Percentiles rank a stretch among this genome's conserved stretches.
Evolutionary conservation across 2,888 invertebrate genomes (phyloP).

Genomic region (Colletes collaris): DNA sequence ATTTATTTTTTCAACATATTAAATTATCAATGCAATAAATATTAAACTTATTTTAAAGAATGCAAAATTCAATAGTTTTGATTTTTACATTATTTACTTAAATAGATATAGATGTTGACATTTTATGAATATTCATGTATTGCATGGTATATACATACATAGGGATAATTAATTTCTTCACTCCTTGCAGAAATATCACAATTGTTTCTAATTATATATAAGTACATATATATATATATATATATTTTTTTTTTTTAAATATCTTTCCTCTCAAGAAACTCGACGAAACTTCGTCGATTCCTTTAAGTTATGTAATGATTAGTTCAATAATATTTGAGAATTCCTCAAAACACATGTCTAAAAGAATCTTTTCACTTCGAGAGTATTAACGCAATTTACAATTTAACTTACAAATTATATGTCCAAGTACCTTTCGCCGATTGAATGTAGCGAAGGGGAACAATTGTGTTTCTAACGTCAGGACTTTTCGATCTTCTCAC

Average conservation of each 20-base stretch:
- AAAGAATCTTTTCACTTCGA: slow-evolving; percentile 30
- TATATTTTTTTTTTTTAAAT: slow-evolving; percentile 1
- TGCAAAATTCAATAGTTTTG: slow-evolving; percentile 40
- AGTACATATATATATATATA: background rate
- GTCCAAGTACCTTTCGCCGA: slow-evolving; percentile 79
- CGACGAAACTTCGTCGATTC: slow-evolving; percentile 22
- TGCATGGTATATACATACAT: slow-evolving; percentile 21
- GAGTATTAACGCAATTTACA: slow-evolving; percentile 32
- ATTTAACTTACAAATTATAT: slow-evolving; percentile 73
- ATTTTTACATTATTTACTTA: slow-evolving; percentile 42
- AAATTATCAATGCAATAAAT: slow-evolving; percentile 37
- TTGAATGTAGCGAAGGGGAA: slow-evolving; percentile 76
- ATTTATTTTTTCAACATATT: slow-evolving; percentile 14
- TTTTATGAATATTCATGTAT: slow-evolving; percentile 21
- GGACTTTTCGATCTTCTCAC: slow-evolving; percentile 68
- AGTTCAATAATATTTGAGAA: slow-evolving; percentile 43
- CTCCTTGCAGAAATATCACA: slow-evolving; percentile 62
- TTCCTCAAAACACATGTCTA: slow-evolving; percentile 33
- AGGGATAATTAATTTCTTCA: slow-evolving; percentile 41
- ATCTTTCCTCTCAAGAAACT: slow-evolving; percentile 29
- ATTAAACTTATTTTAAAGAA: slow-evolving; percentile 31
- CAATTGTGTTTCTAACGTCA: slow-evolving; percentile 64
- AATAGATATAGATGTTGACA: slow-evolving; percentile 19
- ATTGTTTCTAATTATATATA: slow-evolving; percentile 51
- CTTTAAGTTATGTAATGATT: slow-evolving; percentile 39